Base-by-base conservation (phyloP, 2,113 vertebrate species). In the Eleginops maclovinus region DNA sequence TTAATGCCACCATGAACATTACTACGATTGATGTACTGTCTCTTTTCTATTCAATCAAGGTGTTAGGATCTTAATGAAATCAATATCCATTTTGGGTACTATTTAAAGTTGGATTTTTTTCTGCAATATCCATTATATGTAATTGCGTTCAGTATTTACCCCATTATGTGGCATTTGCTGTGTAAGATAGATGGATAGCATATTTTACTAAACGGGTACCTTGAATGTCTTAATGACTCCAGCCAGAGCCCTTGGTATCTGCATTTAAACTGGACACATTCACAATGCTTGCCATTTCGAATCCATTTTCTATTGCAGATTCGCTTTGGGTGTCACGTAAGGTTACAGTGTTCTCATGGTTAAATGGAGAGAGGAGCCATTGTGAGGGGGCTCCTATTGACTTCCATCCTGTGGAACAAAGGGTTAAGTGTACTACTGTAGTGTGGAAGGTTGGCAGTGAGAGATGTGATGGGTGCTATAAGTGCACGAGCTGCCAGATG, bases 401-500 rank as follows among this genome's bases (percentile, higher is more conserved):
- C 70, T 64, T 46, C 47, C 19, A 4, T 62, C 9, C 61, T 16
- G 58, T 19, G 5, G 43, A 59, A 51, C 62, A 73, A 82, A 80
- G 71, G 50, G 63, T 63, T 60, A 74, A 86, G 15, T 61, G 61
- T 50, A 36, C 55, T 24, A 21, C 79, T 73, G 75, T 67, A 71
- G 47, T 58, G 59, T 53, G 62, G 50, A 61, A 71, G 73, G 59
- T 69, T 81, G 83, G 76, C 65, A 77, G 66, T 83, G 81, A 81
- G 78, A 79, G 83, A 88, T 87, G 79, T 87, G 86, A 90, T 81
- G 87, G 84, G 75, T 79, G 84, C 87, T 88, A 77, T 87, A 86
- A 92, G 92, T 87, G 90, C 83, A 75, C 47, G 53, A 81, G 85
- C 87, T 91, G 91, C 93, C 93, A 95, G 93, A 94, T 94, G 94